A percentile compares a stretch with the other conserved stretches of the same genome.
phyloP scores from a whole-genome alignment of 1,140 invertebrate species.

The Telenomus remus region DNA sequence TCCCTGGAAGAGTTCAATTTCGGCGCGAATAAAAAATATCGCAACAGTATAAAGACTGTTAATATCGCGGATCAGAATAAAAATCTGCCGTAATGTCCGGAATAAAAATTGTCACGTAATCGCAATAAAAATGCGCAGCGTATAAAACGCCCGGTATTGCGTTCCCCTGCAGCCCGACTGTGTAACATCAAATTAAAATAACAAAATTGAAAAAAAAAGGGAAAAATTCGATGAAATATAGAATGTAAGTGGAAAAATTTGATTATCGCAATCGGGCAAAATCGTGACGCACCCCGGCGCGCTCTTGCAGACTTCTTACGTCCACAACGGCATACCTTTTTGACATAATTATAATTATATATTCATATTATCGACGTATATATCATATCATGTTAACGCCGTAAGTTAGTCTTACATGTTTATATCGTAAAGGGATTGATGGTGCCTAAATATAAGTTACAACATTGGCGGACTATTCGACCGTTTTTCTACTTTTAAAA shows the following conservation, averaged over 20 bases:
- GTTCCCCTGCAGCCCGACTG: constrained; percentile 15
- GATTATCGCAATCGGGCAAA: constrained; percentile 34
- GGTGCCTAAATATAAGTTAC: too few relatives aligned
- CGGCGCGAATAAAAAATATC: constrained; percentile 31
- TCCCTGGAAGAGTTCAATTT: constrained; percentile 35
- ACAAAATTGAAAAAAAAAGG: constrained; percentile 1
- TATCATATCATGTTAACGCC: constrained; percentile 31
- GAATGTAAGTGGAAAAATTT: constrained; percentile 18
- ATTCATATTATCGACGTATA: constrained; percentile 8
- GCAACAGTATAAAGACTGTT: constrained; percentile 30
- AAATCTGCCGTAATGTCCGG: constrained; percentile 16
- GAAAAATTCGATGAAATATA: too few relatives aligned
- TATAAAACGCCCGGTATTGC: constrained; percentile 16
- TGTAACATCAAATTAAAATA: constrained; percentile 36
- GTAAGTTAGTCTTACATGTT: background rate
- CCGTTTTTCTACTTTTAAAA: too few relatives aligned
- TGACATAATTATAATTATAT: too few relatives aligned
- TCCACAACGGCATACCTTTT: constrained; percentile 51
- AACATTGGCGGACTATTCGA: too few relatives aligned
- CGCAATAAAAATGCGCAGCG: constrained; percentile 29
- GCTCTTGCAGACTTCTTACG: constrained; percentile 57
- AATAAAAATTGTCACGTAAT: constrained; percentile 25
- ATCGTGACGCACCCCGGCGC: constrained; percentile 28
- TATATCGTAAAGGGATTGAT: constrained; percentile 9
- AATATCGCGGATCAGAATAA: constrained; percentile 33